These are phyloP conservation scores for Helogale parvula DNA, from an alignment of 2,113 vertebrate genomes.

Conservation along the genomic window DNA sequence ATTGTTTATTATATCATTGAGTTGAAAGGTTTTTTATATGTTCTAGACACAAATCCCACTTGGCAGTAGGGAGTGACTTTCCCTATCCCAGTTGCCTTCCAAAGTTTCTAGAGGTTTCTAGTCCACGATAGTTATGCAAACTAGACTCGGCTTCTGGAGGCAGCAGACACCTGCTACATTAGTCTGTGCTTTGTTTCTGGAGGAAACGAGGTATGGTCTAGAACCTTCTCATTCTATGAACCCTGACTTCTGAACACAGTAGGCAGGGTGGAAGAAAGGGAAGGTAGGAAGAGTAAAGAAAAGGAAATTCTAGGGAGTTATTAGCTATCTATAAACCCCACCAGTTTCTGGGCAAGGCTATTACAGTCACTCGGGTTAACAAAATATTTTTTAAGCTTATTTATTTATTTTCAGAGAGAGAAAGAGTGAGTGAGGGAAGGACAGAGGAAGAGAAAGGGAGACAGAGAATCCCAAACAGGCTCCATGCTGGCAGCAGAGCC, in stretches of 20 bases:
- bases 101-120: not conserved
- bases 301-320: not conserved
- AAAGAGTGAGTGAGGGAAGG: too few relatives aligned
- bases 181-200: not conserved
- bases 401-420: too few relatives aligned
- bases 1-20: not conserved
- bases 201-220: not conserved
- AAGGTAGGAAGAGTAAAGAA: not conserved
- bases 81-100: not conserved
- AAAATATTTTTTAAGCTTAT: not conserved
- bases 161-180: not conserved
- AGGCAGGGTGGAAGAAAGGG: not conserved
- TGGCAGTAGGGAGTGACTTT: not conserved
- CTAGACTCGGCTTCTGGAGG: not conserved
- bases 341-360: not conserved
- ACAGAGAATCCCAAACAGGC: too few relatives aligned
- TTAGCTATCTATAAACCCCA: not conserved
- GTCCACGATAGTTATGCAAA: not conserved
- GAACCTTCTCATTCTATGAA: constrained; percentile 36
- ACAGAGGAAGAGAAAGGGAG: too few relatives aligned
- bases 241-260: not conserved
- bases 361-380: not conserved
- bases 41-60: not conserved
- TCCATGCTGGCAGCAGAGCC: too few relatives aligned
- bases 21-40: not conserved